phyloP scores from a whole-genome alignment of 2,797 vertebrate genomes.

The Arctocebus calabarensis region DNA sequence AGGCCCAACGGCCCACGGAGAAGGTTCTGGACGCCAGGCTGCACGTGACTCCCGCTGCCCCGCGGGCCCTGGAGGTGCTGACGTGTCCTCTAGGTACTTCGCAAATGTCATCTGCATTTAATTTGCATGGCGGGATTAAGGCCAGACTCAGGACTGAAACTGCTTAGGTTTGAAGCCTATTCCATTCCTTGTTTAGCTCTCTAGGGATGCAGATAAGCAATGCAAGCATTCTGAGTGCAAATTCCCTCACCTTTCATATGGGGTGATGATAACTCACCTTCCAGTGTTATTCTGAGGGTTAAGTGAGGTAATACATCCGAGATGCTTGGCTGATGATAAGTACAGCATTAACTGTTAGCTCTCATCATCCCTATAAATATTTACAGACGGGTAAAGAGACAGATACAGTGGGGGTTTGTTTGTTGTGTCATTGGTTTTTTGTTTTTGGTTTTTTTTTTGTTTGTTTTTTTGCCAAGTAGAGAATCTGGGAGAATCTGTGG shows the following conservation, averaged over 20 bases:
- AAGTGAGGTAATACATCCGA: background rate
- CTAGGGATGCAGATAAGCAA: background rate
- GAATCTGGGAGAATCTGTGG: slow-evolving; percentile 15
- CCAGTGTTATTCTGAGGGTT: background rate
- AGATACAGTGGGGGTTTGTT: background rate
- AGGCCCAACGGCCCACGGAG: fast-evolving
- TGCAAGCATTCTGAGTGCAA: background rate
- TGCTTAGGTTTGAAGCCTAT: background rate
- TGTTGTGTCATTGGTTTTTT: background rate
- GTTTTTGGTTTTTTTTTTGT: too few species aligned
- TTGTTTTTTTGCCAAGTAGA: background rate
- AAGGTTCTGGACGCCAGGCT: background rate
- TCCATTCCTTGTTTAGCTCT: background rate
- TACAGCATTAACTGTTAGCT: background rate
- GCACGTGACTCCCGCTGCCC: fast-evolving
- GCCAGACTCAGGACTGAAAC: background rate
- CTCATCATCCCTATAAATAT: background rate
- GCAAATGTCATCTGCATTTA: background rate
- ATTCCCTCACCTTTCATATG: background rate
- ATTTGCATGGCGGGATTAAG: background rate
- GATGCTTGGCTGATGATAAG: background rate
- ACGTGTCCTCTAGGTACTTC: background rate
- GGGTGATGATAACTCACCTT: background rate
- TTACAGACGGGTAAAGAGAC: background rate
- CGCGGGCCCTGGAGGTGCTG: fast-evolving